Evolutionary conservation across 2,113 vertebrate genomes (phyloP), one percentile per base, ranked within the genome.

Genomic region (Silurus asotus): DNA sequence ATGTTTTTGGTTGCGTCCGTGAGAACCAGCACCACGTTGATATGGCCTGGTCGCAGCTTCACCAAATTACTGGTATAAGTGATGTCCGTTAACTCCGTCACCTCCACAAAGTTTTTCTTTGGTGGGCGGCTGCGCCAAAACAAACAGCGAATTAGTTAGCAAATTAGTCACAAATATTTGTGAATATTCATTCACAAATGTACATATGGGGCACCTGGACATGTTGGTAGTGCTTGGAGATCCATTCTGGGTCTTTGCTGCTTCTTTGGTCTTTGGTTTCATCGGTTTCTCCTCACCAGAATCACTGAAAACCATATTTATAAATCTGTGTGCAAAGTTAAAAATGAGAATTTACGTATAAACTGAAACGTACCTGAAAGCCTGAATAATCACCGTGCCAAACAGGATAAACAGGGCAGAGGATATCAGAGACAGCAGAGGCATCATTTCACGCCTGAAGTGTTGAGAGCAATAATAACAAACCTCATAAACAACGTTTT

Each of bases 361-460:
- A 72, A 48, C 17, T 15, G 20, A 25, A 37, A 14, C 90, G 90
- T 65, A 98, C 98, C 97, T 98, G 95, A 99, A 99, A 28, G 98
- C 97, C 91, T 99, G 98, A 79, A 99, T 93, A 3, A 99, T 95
- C 85, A 99, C 96, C 0, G 98, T 99, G 88, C 98, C 98, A 6
- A 99, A 99, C 90, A 99, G 94, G 93, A 99, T 98, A 94, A 99
- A 99, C 88, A 99, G 94, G 0, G 96, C 97, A 0, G 98, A 99
- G 93, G 99, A 99, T 88, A 99, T 96, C 90, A 99, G 93, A 62
- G 98, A 99, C 67, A 99, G 92, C 6, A 99, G 95, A 1, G 97
- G 98, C 97, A 99, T 99, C 97, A 99, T 97, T 88, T 99, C 98
- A 87, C 97, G 94, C 98, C 98, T 99, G 90, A 25, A 94, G 10